Evolutionary conservation across 2,888 invertebrate genomes (phyloP), one percentile per base, ranked within the genome.

Genomic region (Azorinus chamasolen): DNA sequence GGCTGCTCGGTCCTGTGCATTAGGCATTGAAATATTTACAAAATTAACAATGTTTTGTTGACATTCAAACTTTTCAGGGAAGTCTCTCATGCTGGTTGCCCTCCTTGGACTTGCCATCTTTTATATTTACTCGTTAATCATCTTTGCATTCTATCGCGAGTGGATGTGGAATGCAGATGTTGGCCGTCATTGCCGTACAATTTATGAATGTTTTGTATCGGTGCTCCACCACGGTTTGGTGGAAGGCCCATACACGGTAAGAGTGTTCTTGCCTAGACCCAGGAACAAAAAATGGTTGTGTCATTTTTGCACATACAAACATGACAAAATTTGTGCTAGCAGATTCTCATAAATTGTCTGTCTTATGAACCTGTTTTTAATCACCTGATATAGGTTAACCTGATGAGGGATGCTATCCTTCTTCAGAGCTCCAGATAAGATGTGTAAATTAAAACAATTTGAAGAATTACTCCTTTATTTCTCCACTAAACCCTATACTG

Each of bases 151-250:
- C 59, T 88, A 87, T 58, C 85, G 91, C 12, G 87, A 88, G 14
- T 50, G 53, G 54, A 75, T 68, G 62, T 79, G 83, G 62, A 24
- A 32, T 2, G 61, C 55, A 8, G 50, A 45, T 0, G 64, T 48
- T n/a, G 88, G 88, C 1, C 79, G 87, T 20, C 89, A 89, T 79
- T 92, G 92, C 75, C 70, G 72, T 2, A 89, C 88, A 3, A 79
- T 91, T 62, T 88, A 88, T 59, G 84, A 92, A 73, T 93, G 92
- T 65, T 86, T 89, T 54, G 70, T 90, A 10, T 91, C 90, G 20
- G 83, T 91, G 39, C 63, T 92, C 16, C 91, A 92, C 53, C 88
- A 90, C 53, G 92, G 92, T 12, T 81, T 92, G 12, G 86, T 91
- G 18, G 87, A 87, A 18, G 83, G 89, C 16, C 82, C 89, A 16